phyloP scores from a whole-genome alignment of 2,797 vertebrate genomes.

The Urophycis tenuis region DNA sequence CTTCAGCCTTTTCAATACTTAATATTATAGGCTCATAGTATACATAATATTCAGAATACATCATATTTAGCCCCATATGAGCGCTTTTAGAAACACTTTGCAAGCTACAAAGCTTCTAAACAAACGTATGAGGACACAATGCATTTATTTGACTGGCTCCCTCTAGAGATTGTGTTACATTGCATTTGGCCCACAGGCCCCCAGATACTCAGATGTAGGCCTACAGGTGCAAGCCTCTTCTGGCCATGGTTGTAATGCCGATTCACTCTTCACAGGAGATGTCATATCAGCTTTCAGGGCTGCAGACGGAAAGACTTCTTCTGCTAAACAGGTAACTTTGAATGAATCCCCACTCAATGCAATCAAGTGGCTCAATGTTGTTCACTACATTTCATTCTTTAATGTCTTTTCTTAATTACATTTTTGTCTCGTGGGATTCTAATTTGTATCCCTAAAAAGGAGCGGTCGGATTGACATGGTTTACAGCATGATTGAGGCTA shows the following conservation, averaged over 20 bases:
- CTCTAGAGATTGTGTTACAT: slow-evolving; percentile 20
- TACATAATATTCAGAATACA: background rate
- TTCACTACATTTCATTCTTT: background rate
- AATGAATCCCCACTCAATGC: background rate
- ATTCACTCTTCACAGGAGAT: slow-evolving; percentile 36
- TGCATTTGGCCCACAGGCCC: slow-evolving; percentile 39
- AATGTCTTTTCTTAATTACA: background rate
- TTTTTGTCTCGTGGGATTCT: background rate
- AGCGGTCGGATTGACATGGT: background rate
- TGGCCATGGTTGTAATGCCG: slow-evolving; percentile 48
- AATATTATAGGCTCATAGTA: background rate
- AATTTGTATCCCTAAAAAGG: background rate
- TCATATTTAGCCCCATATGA: background rate
- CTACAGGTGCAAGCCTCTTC: slow-evolving; percentile 55
- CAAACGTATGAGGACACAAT: background rate
- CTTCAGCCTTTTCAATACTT: background rate
- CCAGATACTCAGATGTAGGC: slow-evolving; percentile 18
- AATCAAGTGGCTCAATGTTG: background rate
- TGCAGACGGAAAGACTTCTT: background rate
- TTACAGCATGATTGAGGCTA: background rate
- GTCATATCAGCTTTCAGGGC: background rate
- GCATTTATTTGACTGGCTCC: background rate
- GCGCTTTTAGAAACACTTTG: background rate
- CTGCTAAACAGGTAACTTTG: background rate
- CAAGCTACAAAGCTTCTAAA: background rate